These are phyloP conservation scores for Sialia sialis DNA, from an alignment of 2,113 vertebrate species.

Conservation along the genomic window DNA sequence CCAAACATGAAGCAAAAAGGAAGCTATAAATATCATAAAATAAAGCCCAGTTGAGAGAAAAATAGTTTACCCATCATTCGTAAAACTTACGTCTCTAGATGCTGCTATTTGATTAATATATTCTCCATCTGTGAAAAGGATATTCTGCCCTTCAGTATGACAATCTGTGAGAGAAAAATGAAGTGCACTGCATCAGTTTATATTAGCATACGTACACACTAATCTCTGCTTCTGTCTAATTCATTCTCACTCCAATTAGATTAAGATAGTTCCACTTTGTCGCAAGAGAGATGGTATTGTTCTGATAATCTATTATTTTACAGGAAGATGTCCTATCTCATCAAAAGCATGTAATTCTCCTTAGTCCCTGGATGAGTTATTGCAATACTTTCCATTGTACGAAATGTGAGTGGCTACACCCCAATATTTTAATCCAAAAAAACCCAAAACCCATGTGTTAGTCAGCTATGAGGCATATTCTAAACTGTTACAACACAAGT, in stretches of 20 bases:
- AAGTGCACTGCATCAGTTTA: neutral
- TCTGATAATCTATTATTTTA: neutral
- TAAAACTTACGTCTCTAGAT: constrained; percentile 90
- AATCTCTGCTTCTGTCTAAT: neutral
- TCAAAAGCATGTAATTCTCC: neutral
- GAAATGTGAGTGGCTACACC: neutral
- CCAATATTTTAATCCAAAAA: neutral
- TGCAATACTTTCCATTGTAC: neutral
- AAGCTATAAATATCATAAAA: neutral
- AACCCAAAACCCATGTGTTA: too few species aligned
- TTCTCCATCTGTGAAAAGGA: constrained; percentile 97
- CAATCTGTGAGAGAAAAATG: constrained; percentile 78
- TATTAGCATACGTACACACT: neutral
- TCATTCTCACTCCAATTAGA: neutral
- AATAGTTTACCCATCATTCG: neutral
- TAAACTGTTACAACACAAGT: neutral
- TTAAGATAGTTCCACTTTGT: neutral
- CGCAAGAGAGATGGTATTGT: neutral
- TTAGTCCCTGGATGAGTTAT: neutral
- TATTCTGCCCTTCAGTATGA: constrained; percentile 93
- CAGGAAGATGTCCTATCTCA: neutral
- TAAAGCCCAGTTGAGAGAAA: neutral
- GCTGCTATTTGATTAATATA: constrained; percentile 98
- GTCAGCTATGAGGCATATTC: neutral
- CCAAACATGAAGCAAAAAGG: neutral